Percentiles rank a stretch among this genome's conserved stretches.
These are phyloP conservation scores for Rhabdomys pumilio DNA, from an alignment of 2,797 vertebrate genomes.

Conservation along the genomic window DNA sequence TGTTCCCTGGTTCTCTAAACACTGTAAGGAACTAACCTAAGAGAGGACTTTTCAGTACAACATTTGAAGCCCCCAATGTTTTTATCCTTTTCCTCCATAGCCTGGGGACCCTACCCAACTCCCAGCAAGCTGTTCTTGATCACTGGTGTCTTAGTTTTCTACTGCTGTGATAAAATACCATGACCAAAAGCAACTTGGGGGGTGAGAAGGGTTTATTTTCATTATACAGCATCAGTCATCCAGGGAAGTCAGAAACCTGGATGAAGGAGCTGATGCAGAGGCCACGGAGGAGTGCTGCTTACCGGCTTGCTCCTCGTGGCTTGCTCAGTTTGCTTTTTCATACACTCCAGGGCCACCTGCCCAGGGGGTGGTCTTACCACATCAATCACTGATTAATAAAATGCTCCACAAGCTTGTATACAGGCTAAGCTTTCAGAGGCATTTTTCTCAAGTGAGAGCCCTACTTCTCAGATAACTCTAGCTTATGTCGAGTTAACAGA, in stretches of 20 bases:
- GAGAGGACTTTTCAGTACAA: neutral
- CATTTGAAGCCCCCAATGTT: neutral
- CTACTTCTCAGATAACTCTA: neutral
- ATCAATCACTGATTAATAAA: neutral
- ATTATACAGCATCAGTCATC: no score
- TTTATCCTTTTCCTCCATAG: neutral
- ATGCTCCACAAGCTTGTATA: neutral
- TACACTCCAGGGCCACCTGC: neutral
- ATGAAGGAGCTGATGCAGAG: neutral
- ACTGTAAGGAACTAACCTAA: neutral
- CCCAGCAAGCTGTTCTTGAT: neutral
- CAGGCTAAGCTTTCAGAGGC: neutral
- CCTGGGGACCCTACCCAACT: neutral
- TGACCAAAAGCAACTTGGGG: neutral
- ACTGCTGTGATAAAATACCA: neutral
- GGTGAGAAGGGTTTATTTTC: no score
- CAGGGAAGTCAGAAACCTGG: neutral
- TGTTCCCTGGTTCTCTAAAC: neutral
- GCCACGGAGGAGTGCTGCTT: neutral
- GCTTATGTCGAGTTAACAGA: neutral
- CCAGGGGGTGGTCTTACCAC: neutral
- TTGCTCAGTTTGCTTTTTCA: neutral
- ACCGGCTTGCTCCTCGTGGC: neutral
- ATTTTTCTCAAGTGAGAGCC: neutral
- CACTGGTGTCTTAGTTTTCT: neutral